Evolutionary conservation across 2,888 invertebrate genomes (phyloP), one percentile per base, ranked within the genome.

Genomic region (Hirtodrosophila alboralis): DNA sequence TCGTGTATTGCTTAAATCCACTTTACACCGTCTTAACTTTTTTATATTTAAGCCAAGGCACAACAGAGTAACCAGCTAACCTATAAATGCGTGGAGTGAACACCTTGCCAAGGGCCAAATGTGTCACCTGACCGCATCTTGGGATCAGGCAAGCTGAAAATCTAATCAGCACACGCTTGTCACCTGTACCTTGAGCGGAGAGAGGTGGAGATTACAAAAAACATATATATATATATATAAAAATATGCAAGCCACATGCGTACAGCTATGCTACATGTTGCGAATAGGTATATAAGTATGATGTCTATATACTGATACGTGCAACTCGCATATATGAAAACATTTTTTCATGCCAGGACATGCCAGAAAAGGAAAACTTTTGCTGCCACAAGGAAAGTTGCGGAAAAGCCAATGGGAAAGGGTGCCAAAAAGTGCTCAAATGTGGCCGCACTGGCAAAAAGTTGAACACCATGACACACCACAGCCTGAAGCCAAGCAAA

Each of bases 81-180:
- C 78, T 64, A 78, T n/a, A 68, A 72, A 68, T 47, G 56, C 27
- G 36, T 21, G 28, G 21, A 28, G 10, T 38, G 12, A 44, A 48
- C 26, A 14, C 13, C 23, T 52, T 48, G 45, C 27, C 14, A 1
- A n/a, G 36, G 51, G 23, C 23, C 52, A 73, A 54, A 59, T 54
- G 28, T 33, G 34, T 54, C 37, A 65, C 58, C 63, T 77, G 71
- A 56, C 60, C 75, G 51, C 70, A 57, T 61, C 41, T 53, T 61
- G 37, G 53, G 26, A 54, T 44, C 38, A 36, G 54, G 53, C 53
- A 59, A 57, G 57, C 31, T 51, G 33, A 58, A 83, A 84, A 84
- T 80, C 84, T 80, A 80, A 80, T 80, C 77, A 75, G 66, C 75
- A 72, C 63, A 64, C 59, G 75, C 67, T 61, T 65, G 54, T 63